Evolutionary conservation across 2,888 invertebrate species (phyloP).

Genomic region (Perithous albicinctus): DNA sequence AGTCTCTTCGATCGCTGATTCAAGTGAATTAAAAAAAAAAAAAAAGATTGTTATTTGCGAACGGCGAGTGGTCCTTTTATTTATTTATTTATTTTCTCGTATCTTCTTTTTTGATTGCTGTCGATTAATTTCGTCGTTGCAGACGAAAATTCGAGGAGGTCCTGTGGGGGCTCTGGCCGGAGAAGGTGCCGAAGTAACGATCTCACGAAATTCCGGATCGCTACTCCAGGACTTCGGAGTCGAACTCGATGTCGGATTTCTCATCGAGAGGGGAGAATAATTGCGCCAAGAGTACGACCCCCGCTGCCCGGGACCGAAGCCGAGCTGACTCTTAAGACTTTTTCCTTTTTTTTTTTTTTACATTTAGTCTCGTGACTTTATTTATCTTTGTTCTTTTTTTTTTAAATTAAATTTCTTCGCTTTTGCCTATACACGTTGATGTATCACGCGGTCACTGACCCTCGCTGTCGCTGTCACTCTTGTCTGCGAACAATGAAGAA

Average conservation of each 20-base stretch:
- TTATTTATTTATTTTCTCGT: slow-evolving; percentile 12
- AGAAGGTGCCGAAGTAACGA: slow-evolving; percentile 77
- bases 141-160: slow-evolving; percentile 56
- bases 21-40: slow-evolving; percentile 17
- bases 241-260: slow-evolving; percentile 55
- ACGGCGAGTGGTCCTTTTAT: slow-evolving; percentile 29
- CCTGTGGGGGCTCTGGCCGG: slow-evolving; percentile 45
- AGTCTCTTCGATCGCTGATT: slow-evolving; percentile 51
- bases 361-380: slow-evolving; percentile 47
- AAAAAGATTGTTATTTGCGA: slow-evolving; percentile 32
- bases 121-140: slow-evolving; percentile 11
- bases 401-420: slow-evolving; percentile 52
- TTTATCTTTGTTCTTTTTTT: slow-evolving; percentile 54
- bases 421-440: slow-evolving; percentile 35
- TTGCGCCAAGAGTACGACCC: slow-evolving; percentile 56
- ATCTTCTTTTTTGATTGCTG: slow-evolving; percentile 30
- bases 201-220: slow-evolving; percentile 74
- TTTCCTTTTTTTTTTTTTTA: slow-evolving; percentile 39
- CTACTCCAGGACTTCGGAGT: slow-evolving; percentile 76
- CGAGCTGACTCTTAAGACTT: slow-evolving; percentile 20
- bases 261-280: slow-evolving; percentile 37
- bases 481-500: slow-evolving; percentile 88
- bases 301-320: slow-evolving; percentile 37
- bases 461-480: slow-evolving; percentile 97
- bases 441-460: slow-evolving; percentile 89